A percentile compares a stretch with the other conserved stretches of the same genome.
Evolutionary conservation across 2,888 invertebrate genomes (phyloP).

Genomic region (Mesoligia furuncula): DNA sequence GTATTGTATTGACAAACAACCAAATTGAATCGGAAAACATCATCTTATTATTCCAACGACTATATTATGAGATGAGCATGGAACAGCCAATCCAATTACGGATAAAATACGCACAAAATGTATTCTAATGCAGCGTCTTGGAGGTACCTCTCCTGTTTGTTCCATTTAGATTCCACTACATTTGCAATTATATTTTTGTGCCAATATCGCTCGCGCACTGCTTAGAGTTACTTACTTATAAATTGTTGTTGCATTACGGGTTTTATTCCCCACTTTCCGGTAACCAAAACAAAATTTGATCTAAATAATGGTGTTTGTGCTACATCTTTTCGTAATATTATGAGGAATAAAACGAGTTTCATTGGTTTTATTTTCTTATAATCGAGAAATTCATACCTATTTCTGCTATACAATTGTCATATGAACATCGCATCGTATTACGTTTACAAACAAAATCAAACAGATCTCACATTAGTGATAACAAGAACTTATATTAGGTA

Average conservation of each 20-base stretch:
- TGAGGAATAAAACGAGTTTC: not conserved
- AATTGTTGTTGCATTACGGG: slow-evolving; percentile 21
- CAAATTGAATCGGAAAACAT: slow-evolving; percentile 36
- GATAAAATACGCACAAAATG: slow-evolving; percentile 49
- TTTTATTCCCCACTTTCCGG: slow-evolving; percentile 18
- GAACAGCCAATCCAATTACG: slow-evolving; percentile 64
- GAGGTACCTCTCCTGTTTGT: slow-evolving; percentile 62
- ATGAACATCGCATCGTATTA: not conserved
- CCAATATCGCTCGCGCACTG: slow-evolving; percentile 17
- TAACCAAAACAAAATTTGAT: slow-evolving; percentile 39
- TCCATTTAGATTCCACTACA: slow-evolving; percentile 51
- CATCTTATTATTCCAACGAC: slow-evolving; percentile 48
- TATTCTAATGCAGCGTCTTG: slow-evolving; percentile 61
- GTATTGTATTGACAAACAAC: slow-evolving; percentile 31
- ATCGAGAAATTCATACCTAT: not conserved
- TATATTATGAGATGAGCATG: slow-evolving; percentile 23
- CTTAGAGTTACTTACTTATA: slow-evolving; percentile 30
- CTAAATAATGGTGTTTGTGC: slow-evolving; percentile 42
- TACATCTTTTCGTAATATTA: slow-evolving; percentile 17
- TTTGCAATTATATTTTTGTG: slow-evolving; percentile 64
- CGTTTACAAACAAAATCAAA: not conserved
- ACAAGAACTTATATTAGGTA: not conserved
- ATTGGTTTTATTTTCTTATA: not conserved
- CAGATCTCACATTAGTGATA: not conserved
- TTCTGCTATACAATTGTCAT: not conserved